Evolutionary conservation across 2,113 vertebrate species (phyloP).

Genomic region (Saguinus imperator): DNA sequence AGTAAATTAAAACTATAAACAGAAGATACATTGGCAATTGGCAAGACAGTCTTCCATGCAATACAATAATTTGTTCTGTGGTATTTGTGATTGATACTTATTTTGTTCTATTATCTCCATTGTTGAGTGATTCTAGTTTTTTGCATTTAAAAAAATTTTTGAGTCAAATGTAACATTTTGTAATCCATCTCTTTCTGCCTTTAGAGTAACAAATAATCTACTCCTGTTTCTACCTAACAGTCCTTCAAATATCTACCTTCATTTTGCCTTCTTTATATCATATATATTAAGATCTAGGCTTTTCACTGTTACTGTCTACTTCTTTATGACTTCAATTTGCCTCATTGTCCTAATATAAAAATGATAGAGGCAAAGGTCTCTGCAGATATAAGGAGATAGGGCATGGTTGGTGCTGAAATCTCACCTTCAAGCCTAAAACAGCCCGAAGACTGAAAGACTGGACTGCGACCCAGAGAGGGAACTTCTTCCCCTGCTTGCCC

Average conservation of each 20-base stretch:
- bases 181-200: not conserved
- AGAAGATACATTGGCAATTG: not conserved
- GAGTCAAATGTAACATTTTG: not conserved
- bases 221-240: not conserved
- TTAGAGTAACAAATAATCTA: not conserved
- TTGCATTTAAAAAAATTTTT: not conserved
- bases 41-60: not conserved
- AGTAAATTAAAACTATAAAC: not conserved
- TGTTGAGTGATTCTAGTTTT: not conserved
- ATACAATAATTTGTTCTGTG: not conserved
- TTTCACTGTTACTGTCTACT: not conserved
- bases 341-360: not conserved
- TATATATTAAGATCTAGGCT: not conserved
- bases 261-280: not conserved
- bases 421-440: too few relatives aligned
- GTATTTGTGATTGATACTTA: not conserved
- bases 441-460: too few relatives aligned
- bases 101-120: not conserved
- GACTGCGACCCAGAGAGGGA: too few relatives aligned
- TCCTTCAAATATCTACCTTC: not conserved
- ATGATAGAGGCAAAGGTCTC: too few relatives aligned
- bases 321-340: not conserved
- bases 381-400: too few relatives aligned
- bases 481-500: too few relatives aligned
- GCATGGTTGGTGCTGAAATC: too few relatives aligned